Evolutionary conservation across 2,113 vertebrate genomes (phyloP), one percentile per base, ranked within the genome.

Genomic region (Gulo gulo): DNA sequence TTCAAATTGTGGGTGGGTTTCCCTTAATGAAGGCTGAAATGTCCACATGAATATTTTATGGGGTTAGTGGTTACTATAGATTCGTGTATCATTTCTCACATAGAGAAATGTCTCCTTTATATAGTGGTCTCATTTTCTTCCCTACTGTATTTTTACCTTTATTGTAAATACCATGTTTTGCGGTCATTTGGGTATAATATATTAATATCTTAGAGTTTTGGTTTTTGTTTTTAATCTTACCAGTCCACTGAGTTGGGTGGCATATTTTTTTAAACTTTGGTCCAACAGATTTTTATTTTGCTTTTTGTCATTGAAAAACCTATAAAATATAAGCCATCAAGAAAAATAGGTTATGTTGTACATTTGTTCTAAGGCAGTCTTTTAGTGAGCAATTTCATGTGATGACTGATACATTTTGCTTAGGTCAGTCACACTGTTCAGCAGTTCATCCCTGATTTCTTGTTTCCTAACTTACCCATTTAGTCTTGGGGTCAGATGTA

Each of bases 151-250:
- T 87, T 94, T 92, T 57, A 34, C 39, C 59, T 80, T 87, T 93
- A 59, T 76, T 69, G 36, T 86, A 94, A 81, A 89, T 47, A 69
- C 7, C 4, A 2, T 84, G 20, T 36, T 88, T 93, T 80, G 13
- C 42, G 45, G 57, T 87, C 63, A 20, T 36, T 82, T 80, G 31
- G 36, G 29, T 47, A n/a, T 93, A 20, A 81, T 96, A 39, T 93
- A 20, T 85, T 96, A 39, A 69, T 84, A 55, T 87, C 34, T 92
- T 81, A n/a, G 2, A 18, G 24, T 59, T 87, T 65, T 65, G 20
- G 16, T 24, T 67, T 95, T 95, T 78, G 6, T 83, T 74, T 93
- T 85, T 91, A 79, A 63, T 92, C 78, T 93, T 87, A 79, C 20
- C 71, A 93, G 6, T 36, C 29, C 36, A 18, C 20, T 93, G 79